Conservation (phyloP, 2,888 invertebrate species). For the Hymenopus coronatus region DNA sequence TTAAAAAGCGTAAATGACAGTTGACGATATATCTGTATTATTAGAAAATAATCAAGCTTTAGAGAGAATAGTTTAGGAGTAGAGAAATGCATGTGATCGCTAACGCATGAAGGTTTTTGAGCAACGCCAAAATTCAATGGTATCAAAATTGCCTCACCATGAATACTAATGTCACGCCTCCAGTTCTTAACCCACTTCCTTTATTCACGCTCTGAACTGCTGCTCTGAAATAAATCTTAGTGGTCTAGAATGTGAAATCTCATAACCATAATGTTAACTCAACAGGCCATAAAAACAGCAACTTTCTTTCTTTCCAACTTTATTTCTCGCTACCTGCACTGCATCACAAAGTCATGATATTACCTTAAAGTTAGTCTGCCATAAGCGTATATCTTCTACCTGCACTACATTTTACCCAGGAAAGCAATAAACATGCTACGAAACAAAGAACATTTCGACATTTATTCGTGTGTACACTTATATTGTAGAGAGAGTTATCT, state of each 20-base stretch:
- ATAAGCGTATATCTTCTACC: not conserved
- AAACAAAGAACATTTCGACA: not conserved
- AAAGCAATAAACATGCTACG: not conserved
- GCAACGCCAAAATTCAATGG: too few species aligned
- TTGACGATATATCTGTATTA: too few species aligned
- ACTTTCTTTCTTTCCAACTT: not conserved
- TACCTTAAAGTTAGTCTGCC: not conserved
- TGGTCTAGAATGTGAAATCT: not conserved
- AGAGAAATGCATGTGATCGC: too few species aligned
- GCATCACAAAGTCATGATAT: not conserved
- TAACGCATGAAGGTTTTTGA: too few species aligned
- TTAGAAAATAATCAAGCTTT: too few species aligned
- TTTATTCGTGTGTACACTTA: not conserved
- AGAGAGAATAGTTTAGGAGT: too few species aligned
- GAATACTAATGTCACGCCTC: too few species aligned
- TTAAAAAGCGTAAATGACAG: too few species aligned
- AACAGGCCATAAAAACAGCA: not conserved
- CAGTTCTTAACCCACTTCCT: too few species aligned
- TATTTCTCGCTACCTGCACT: not conserved
- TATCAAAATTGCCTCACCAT: too few species aligned
- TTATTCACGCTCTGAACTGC: too few species aligned
- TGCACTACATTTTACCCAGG: not conserved
- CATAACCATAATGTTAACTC: not conserved
- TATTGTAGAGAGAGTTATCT: too few species aligned
- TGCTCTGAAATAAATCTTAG: not conserved